Conservation (phyloP, 2,113 vertebrate genomes). For the Trematomus loennbergii region DNA sequence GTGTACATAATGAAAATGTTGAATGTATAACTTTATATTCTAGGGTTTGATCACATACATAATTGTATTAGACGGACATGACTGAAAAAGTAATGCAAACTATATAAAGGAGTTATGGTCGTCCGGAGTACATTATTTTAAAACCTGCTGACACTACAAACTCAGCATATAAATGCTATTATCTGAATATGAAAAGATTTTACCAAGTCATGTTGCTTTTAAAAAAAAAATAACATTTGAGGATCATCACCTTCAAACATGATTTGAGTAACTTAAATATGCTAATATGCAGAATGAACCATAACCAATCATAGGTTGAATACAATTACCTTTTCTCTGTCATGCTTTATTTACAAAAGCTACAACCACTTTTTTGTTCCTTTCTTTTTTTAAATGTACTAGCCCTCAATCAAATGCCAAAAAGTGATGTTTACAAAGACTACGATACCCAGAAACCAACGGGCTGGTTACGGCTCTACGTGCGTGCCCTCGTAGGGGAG, state of each 20-base stretch:
- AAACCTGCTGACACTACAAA: neutral
- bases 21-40: neutral
- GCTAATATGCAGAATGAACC: too few species aligned
- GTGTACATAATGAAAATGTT: neutral
- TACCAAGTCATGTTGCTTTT: neutral
- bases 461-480: slow-evolving; percentile 29
- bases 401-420: neutral
- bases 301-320: too few species aligned
- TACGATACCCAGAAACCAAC: slow-evolving; percentile 67
- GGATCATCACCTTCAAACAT: neutral
- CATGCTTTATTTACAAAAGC: neutral
- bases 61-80: neutral
- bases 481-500: slow-evolving; percentile 64
- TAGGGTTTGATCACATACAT: neutral
- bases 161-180: neutral
- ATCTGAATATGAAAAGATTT: neutral
- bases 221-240: neutral
- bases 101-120: too few species aligned
- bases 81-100: neutral
- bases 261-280: too few species aligned
- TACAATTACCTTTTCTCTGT: neutral
- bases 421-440: neutral
- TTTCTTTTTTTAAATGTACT: neutral
- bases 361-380: neutral
- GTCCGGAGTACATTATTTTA: neutral